Evolutionary conservation across 2,113 vertebrate species (phyloP).

Genomic region (Lipophrys pholis): DNA sequence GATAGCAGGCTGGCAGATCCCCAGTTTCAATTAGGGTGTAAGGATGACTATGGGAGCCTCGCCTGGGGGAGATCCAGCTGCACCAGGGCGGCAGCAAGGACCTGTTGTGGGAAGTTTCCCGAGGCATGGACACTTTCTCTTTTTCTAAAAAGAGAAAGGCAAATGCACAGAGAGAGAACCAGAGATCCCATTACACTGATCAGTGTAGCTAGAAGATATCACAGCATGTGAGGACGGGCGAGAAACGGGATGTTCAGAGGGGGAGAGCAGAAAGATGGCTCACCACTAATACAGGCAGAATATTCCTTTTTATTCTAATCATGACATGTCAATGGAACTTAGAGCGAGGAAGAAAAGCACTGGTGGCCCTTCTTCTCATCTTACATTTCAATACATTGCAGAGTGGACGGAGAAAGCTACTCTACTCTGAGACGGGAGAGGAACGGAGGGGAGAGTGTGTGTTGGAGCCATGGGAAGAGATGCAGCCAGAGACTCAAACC

Average conservation of each 20-base stretch:
- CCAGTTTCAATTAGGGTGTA: constrained; percentile 68
- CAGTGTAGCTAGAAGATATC: constrained; percentile 45
- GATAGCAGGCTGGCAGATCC: constrained; percentile 54
- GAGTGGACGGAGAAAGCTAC: constrained; percentile 29
- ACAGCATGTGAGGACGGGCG: constrained; percentile 26
- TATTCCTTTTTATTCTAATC: constrained; percentile 77
- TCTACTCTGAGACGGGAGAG: constrained; percentile 34
- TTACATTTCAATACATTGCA: constrained; percentile 12
- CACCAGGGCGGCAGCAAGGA: constrained; percentile 32
- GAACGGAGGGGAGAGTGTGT: constrained; percentile 11
- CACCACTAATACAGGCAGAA: constrained; percentile 68
- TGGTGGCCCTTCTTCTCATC: constrained; percentile 38
- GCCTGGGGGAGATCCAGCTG: constrained; percentile 27
- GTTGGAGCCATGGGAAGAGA: constrained; percentile 67
- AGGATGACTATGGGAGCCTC: constrained; percentile 48
- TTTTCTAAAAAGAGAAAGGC: constrained; percentile 69
- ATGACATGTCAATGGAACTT: constrained; percentile 48
- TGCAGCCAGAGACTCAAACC: constrained; percentile 69
- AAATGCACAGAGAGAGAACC: constrained; percentile 67
- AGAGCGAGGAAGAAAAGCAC: constrained; percentile 37
- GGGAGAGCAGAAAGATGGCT: constrained; percentile 29
- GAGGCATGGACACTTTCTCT: constrained; percentile 46
- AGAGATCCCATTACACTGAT: constrained; percentile 68
- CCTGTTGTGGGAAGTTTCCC: constrained; percentile 47
- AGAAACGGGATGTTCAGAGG: constrained; percentile 29